phyloP scores from a whole-genome alignment of 2,113 vertebrate genomes.

The Cettia cetti region DNA sequence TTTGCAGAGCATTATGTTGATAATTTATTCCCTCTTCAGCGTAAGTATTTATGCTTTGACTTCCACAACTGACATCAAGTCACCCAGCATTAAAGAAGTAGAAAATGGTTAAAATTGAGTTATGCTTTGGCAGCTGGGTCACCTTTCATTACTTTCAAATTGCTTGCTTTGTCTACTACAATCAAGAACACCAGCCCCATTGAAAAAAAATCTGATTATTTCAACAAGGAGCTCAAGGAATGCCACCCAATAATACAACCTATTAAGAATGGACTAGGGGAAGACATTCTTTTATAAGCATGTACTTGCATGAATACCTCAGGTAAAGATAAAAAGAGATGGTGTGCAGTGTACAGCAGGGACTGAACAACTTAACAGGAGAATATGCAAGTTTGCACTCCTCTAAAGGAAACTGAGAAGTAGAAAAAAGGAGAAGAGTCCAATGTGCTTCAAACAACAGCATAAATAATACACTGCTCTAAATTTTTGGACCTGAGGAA shows the following conservation, averaged over 20 bases:
- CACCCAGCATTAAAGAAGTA: background rate
- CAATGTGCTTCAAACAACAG: background rate
- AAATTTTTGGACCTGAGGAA: background rate
- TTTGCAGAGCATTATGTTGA: background rate
- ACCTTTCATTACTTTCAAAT: background rate
- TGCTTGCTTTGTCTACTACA: background rate
- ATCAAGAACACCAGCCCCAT: background rate
- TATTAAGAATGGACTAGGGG: background rate
- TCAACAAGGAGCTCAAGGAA: background rate
- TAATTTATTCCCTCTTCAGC: background rate
- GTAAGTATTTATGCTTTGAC: background rate
- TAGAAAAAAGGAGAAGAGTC: background rate
- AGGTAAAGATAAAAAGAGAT: background rate
- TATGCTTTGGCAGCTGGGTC: background rate
- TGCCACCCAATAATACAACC: background rate
- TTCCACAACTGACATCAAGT: background rate
- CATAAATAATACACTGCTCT: background rate
- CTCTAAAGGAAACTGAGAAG: background rate
- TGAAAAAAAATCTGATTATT: background rate
- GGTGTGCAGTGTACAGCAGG: background rate
- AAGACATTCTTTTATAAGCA: background rate
- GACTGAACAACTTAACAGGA: background rate
- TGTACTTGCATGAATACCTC: fast-evolving
- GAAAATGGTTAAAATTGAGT: background rate
- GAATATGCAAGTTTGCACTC: background rate